These are phyloP conservation scores for Hestina assimilis DNA, from an alignment of 1,140 invertebrate species.

Conservation along the genomic window DNA sequence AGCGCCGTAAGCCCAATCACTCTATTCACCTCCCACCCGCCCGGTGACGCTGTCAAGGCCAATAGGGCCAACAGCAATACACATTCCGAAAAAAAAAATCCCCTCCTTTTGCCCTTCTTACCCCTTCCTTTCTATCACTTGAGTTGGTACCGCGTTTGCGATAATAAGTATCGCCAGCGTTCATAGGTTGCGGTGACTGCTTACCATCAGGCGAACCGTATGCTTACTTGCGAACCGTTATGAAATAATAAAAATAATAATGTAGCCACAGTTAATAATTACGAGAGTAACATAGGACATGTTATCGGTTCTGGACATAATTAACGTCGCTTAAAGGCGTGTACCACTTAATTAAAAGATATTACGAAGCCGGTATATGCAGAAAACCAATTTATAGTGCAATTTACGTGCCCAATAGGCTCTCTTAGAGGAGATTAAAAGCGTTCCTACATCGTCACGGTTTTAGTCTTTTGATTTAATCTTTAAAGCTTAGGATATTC, in stretches of 20 bases:
- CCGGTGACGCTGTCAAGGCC: too few relatives aligned
- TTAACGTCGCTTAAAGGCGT: constrained; percentile 31
- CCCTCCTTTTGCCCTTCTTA: too few relatives aligned
- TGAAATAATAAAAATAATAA: neutral
- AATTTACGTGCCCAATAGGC: constrained; percentile 4
- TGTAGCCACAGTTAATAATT: neutral
- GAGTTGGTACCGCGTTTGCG: too few relatives aligned
- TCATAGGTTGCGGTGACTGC: too few relatives aligned
- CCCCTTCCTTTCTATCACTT: too few relatives aligned
- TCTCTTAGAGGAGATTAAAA: constrained; percentile 19
- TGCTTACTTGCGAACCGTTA: too few relatives aligned
- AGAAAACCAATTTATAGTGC: constrained; percentile 26
- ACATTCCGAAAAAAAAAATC: too few relatives aligned
- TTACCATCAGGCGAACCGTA: too few relatives aligned
- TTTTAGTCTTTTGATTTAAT: constrained; percentile 8
- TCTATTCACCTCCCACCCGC: too few relatives aligned
- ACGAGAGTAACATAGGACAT: constrained; percentile 3
- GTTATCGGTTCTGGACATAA: constrained; percentile 27
- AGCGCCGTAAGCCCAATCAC: too few relatives aligned
- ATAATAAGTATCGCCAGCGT: too few relatives aligned
- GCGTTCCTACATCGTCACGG: constrained; percentile 11
- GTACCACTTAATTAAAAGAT: constrained; percentile 46
- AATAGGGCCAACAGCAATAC: too few relatives aligned
- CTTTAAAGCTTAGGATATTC: neutral
- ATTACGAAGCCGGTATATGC: constrained; percentile 25